Evolutionary conservation across 2,113 vertebrate species (phyloP).

Genomic region (Oreochromis aureus): DNA sequence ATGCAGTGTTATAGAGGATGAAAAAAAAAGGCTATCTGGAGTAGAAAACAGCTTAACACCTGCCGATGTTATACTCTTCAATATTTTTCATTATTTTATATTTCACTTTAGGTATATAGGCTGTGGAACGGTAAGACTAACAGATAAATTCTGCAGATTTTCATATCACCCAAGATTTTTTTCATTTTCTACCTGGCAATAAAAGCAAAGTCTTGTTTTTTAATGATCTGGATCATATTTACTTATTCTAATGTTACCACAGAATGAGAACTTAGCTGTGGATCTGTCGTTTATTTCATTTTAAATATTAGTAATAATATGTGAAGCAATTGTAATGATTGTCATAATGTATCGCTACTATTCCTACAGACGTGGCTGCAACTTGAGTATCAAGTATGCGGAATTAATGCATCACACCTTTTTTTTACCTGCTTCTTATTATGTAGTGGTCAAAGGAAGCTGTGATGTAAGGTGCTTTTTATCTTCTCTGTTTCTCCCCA

Average conservation of each 20-base stretch:
- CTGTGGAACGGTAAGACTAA: neutral
- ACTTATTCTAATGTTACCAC: slow-evolving; percentile 46
- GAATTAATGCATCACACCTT: neutral
- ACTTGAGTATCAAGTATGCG: neutral
- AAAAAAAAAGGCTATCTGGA: neutral
- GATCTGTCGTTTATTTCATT: slow-evolving; percentile 11
- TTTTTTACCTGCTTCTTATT: slow-evolving; percentile 20
- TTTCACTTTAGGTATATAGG: neutral
- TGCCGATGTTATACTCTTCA: neutral
- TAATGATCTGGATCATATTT: slow-evolving; percentile 19
- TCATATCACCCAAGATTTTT: neutral
- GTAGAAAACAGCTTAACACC: neutral
- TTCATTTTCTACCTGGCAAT: slow-evolving; percentile 46
- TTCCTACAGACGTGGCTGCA: neutral
- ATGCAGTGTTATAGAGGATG: neutral
- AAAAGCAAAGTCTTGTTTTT: slow-evolving; percentile 34
- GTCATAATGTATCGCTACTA: neutral
- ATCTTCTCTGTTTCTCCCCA: slow-evolving; percentile 50
- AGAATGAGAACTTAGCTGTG: slow-evolving; percentile 16
- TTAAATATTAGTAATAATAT: neutral
- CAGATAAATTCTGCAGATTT: neutral
- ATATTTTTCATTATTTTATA: neutral
- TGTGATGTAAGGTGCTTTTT: slow-evolving; percentile 48
- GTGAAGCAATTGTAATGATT: neutral
- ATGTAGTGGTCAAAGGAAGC: slow-evolving; percentile 45